Evolutionary conservation across 1,140 invertebrate species (phyloP), one percentile per base, ranked within the genome.

Genomic region (Chironomus tepperi): DNA sequence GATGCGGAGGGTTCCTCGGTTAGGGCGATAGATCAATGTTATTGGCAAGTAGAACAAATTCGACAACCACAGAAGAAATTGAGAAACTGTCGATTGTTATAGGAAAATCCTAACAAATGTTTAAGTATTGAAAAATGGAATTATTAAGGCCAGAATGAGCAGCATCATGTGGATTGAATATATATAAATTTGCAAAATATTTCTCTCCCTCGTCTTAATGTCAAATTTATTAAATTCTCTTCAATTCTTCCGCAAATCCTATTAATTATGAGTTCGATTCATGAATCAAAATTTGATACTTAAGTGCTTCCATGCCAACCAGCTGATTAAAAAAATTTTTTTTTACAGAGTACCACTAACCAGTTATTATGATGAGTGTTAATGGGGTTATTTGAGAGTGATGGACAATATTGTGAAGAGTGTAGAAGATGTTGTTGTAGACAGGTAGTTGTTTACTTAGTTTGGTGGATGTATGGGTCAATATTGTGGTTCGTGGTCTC

Each of bases 131-230:
- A 7, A 67, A 67, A 67, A 16, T 34, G 24, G 64, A 67, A 67
- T 67, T 70, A 70, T 70, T 70, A 70, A 70, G 47, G 19, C n/a
- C 65, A 70, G 65, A 70, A 7, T 70, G 65, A 70, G 18, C 65
- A 70, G 65, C 65, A 70, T 15, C n/a, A 19, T 34, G 24, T 34
- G 24, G 24, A 34, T 34, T 34, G 24, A 1, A 34, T 1, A 19
- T 18, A 67, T 47, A 43, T 10, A 43, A 6, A 43, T 10, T 7
- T 10, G 42, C n/a, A n/a, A n/a, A n/a, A n/a, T 34, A 2, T 34
- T 34, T 5, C 24, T 34, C 24, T 34, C 24, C 24, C 24, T 34
- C 24, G 24, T 34, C n/a, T 57, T 57, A 10, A 57, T 12, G 47
- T 57, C 47, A 12, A 12, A 57, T 57, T 57, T 57, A 12, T 57